Conservation (phyloP, 2,797 vertebrate species). For the Amniataba percoides region DNA sequence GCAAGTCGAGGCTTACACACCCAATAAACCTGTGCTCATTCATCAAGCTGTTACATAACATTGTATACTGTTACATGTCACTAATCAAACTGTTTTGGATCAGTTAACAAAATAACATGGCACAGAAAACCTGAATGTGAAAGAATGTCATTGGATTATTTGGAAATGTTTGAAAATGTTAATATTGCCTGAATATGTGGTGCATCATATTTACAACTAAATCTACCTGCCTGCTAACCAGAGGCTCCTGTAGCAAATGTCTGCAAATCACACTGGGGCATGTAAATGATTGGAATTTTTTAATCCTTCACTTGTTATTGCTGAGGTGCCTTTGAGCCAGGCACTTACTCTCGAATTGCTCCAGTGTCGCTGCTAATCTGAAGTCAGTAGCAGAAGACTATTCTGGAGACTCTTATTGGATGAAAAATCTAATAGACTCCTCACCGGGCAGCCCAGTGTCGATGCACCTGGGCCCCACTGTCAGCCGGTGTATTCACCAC, state of each 20-base stretch:
- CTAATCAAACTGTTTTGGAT: background rate
- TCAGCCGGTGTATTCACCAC: slow-evolving; percentile 46
- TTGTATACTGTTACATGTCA: background rate
- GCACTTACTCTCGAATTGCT: background rate
- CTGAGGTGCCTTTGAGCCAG: slow-evolving; percentile 6
- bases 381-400: background rate
- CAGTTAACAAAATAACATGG: background rate
- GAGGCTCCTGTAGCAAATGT: background rate
- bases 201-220: background rate
- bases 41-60: background rate
- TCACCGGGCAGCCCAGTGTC: background rate
- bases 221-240: background rate
- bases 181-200: background rate
- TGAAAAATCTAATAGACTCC: slow-evolving; percentile 10
- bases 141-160: no score
- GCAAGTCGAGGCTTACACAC: slow-evolving; percentile 1
- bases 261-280: background rate
- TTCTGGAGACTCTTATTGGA: slow-evolving; percentile 1
- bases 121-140: background rate
- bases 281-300: slow-evolving; percentile 16
- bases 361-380: background rate
- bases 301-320: slow-evolving; percentile 4
- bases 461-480: slow-evolving; percentile 47
- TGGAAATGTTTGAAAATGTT: no score
- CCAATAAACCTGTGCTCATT: no score